Evolutionary conservation across 2,113 vertebrate genomes (phyloP).

Genomic region (Tetrao urogallus): DNA sequence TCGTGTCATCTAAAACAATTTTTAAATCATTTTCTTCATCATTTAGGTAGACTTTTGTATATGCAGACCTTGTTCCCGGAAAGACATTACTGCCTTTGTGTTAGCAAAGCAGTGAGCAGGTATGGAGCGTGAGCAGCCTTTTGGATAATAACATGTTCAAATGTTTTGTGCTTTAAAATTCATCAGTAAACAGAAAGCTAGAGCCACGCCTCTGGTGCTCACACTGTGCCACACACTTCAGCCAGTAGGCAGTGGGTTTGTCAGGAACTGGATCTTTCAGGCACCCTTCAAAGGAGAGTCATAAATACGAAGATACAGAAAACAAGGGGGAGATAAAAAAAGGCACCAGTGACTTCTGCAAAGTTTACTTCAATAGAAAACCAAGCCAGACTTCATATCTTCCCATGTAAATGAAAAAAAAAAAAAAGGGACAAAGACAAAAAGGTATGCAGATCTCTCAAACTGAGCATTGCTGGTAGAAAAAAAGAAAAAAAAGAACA

Average conservation of each 20-base stretch:
- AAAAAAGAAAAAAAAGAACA: background rate
- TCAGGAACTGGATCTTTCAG: background rate
- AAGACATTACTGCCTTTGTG: background rate
- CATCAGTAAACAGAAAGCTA: constrained; percentile 7
- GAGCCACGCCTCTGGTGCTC: background rate
- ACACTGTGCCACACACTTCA: background rate
- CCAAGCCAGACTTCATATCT: background rate
- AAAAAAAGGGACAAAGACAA: background rate
- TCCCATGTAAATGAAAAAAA: background rate
- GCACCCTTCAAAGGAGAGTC: background rate
- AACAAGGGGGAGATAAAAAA: background rate
- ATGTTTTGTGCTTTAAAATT: background rate
- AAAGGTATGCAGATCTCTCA: background rate
- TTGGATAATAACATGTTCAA: background rate
- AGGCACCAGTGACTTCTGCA: background rate
- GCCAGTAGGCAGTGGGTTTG: background rate
- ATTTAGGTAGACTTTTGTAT: background rate
- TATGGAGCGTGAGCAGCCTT: background rate
- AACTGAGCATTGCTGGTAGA: constrained; percentile 15
- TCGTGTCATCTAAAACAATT: background rate
- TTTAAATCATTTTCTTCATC: background rate
- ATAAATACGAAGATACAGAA: constrained; percentile 30
- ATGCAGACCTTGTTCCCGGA: background rate
- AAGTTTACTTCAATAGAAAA: constrained; percentile 1
- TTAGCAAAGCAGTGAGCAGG: background rate